These are phyloP conservation scores for Cacoxenus indagator DNA, from an alignment of 2,888 invertebrate species.

Conservation along the genomic window DNA sequence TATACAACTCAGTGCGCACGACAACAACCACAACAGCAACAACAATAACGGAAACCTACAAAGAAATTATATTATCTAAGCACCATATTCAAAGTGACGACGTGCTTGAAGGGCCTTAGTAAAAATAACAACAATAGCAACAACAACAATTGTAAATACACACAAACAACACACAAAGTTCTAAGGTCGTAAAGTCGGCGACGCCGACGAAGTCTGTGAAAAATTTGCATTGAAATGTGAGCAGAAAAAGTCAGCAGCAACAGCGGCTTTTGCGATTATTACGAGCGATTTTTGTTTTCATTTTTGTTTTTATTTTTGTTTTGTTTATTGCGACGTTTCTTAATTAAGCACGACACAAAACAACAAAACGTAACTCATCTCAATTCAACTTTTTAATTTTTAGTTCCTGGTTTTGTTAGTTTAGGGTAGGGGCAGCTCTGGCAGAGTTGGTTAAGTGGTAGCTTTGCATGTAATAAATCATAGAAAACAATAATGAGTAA, in stretches of 20 bases:
- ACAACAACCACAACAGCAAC: background rate
- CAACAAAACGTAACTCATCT: background rate
- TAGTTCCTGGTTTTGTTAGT: background rate
- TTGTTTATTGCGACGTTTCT: background rate
- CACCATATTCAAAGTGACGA: background rate
- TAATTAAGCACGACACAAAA: background rate
- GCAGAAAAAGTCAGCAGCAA: background rate
- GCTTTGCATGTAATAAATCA: slow-evolving; percentile 5
- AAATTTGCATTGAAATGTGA: background rate
- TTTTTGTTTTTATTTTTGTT: background rate
- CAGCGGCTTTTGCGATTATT: background rate
- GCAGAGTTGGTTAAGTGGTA: background rate
- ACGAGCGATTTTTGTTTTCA: background rate
- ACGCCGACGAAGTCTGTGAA: background rate
- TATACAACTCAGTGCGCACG: background rate
- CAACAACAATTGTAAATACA: too few relatives aligned
- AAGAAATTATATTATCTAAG: background rate
- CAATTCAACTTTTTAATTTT: background rate
- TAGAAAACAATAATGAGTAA: background rate
- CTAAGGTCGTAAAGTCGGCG: background rate
- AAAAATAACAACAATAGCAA: background rate
- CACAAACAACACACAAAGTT: too few relatives aligned
- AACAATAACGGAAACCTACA: background rate
- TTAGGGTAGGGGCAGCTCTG: background rate
- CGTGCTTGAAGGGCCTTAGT: background rate